Percentiles rank a stretch among this genome's conserved stretches.
These are phyloP conservation scores for Onthophagus sagittarius DNA, from an alignment of 2,888 invertebrate species.

Conservation along the genomic window DNA sequence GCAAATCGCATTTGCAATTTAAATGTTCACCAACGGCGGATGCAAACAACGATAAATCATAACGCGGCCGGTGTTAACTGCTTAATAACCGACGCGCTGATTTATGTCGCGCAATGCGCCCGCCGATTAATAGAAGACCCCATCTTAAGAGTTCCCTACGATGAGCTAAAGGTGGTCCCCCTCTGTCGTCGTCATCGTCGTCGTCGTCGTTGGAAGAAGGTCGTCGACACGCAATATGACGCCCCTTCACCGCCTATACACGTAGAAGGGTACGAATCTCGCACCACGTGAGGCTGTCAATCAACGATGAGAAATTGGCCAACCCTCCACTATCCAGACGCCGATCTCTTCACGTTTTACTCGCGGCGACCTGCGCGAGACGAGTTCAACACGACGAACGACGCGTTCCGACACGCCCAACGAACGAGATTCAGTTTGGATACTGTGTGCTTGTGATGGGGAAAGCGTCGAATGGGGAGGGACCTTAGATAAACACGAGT, in stretches of 20 bases:
- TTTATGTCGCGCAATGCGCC: neutral
- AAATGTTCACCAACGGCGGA: conserved; percentile 3
- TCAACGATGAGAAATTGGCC: conserved; percentile 10
- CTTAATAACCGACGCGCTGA: conserved; percentile 6
- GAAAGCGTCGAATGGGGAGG: neutral
- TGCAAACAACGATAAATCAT: conserved; percentile 10
- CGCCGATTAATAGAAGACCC: neutral
- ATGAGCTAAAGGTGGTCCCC: neutral
- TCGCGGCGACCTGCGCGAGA: neutral
- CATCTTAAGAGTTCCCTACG: no score
- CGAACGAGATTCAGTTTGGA: neutral
- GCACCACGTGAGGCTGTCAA: conserved; percentile 1
- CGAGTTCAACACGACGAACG: neutral
- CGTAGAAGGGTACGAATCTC: neutral
- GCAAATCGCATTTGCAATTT: conserved; percentile 11
- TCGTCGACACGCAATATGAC: neutral
- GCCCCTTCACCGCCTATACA: neutral
- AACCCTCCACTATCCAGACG: neutral
- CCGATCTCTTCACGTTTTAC: neutral
- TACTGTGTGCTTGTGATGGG: neutral
- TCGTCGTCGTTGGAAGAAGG: neutral
- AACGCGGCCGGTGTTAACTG: conserved; percentile 2
- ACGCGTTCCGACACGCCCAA: neutral
- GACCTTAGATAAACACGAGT: neutral
- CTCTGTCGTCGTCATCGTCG: neutral